These are phyloP conservation scores for Hirudo medicinalis DNA, from an alignment of 1,140 invertebrate species.

Conservation along the genomic window DNA sequence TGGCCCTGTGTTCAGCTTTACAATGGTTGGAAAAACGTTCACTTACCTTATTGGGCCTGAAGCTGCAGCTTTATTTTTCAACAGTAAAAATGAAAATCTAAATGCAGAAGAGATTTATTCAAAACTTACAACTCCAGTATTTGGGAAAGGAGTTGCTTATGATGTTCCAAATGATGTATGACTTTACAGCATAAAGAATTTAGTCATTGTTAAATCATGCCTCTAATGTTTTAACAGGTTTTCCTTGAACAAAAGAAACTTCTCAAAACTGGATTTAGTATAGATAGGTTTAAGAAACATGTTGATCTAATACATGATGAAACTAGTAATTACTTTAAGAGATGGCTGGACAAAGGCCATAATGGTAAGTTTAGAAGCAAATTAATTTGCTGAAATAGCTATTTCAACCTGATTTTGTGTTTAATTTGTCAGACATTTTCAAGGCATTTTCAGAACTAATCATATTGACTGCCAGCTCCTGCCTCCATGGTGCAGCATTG, in stretches of 20 bases:
- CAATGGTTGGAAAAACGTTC: constrained; percentile 36
- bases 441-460: constrained; percentile 32
- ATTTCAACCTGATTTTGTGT: neutral
- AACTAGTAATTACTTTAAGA: constrained; percentile 29
- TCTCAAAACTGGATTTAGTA: constrained; percentile 33
- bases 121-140: constrained; percentile 32
- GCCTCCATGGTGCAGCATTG: constrained; percentile 29
- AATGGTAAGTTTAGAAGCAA: constrained; percentile 22
- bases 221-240: constrained; percentile 25
- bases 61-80: constrained; percentile 31
- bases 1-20: constrained; percentile 35
- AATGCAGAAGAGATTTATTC: constrained; percentile 37
- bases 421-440: constrained; percentile 30
- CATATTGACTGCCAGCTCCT: constrained; percentile 33
- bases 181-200: neutral
- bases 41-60: constrained; percentile 34
- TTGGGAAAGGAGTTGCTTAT: constrained; percentile 35
- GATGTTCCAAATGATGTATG: constrained; percentile 31
- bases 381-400: neutral
- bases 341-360: constrained; percentile 30
- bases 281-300: constrained; percentile 30
- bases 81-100: constrained; percentile 35
- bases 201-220: neutral
- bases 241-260: constrained; percentile 37
- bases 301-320: constrained; percentile 32